Conservation (phyloP, 2,797 vertebrate species). For the Aphelocoma californica region DNA sequence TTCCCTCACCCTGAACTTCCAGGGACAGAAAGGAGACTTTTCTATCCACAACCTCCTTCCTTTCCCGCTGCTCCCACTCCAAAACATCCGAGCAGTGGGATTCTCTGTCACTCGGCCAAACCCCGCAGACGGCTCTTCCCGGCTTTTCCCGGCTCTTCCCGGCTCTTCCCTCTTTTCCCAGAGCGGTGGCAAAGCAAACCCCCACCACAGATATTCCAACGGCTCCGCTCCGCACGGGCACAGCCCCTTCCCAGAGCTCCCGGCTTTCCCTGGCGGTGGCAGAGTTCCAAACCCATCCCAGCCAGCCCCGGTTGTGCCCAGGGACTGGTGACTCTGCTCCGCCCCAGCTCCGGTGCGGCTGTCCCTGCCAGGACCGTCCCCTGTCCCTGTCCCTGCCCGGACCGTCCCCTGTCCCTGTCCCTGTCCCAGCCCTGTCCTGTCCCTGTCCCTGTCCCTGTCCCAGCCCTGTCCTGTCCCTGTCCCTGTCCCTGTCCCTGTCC, state of each 20-base stretch:
- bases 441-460: neutral
- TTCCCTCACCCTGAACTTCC: neutral
- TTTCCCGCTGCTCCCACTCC: neutral
- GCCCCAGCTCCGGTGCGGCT: neutral
- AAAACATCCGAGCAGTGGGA: neutral
- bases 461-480: neutral
- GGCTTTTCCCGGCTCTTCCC: no score
- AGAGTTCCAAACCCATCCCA: neutral
- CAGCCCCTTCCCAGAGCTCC: neutral
- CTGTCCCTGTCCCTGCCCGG: neutral
- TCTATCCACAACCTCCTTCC: neutral
- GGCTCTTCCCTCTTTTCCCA: neutral
- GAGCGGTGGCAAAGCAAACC: neutral
- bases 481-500: neutral
- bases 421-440: no score
- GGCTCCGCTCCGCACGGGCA: neutral
- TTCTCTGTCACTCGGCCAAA: neutral
- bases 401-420: no score
- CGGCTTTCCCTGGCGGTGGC: neutral
- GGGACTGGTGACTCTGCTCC: neutral
- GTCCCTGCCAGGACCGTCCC: neutral
- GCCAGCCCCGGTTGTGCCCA: neutral
- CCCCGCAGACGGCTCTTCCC: no score
- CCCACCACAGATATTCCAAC: accelerated
- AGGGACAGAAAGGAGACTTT: neutral